These are phyloP conservation scores for Cossypha polioptera DNA, from an alignment of 2,797 vertebrate genomes.

Conservation along the genomic window DNA sequence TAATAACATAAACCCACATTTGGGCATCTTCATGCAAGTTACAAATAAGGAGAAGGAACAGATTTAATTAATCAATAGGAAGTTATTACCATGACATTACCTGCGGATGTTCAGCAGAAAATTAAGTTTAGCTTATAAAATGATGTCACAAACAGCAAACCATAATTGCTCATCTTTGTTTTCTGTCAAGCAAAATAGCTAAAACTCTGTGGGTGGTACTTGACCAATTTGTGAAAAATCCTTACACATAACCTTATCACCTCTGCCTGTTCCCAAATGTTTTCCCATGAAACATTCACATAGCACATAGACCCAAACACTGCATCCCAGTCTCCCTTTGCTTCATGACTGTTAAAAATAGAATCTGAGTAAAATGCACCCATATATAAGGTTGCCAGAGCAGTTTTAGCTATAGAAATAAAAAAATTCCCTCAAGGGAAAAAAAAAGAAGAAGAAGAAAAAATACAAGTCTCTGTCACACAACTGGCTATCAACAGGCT, in stretches of 20 bases:
- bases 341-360: background rate
- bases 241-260: conserved; percentile 26
- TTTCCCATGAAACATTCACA: background rate
- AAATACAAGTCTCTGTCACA: background rate
- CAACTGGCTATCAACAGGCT: background rate
- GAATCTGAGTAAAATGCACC: background rate
- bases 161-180: conserved; percentile 73
- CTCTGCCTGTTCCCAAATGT: background rate
- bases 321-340: background rate
- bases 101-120: conserved; percentile 78
- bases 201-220: conserved; percentile 31
- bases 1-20: conserved; percentile 22
- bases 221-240: conserved; percentile 6
- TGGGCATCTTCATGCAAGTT: conserved; percentile 36
- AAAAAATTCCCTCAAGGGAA: background rate
- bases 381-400: background rate
- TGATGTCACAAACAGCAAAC: conserved; percentile 73
- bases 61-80: conserved; percentile 77
- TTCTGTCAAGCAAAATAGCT: conserved; percentile 58
- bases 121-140: conserved; percentile 79
- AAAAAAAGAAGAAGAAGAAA: background rate
- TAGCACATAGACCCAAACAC: background rate
- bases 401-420: background rate
- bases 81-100: conserved; percentile 81
- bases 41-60: conserved; percentile 63